A percentile compares a stretch with the other conserved stretches of the same genome.
Evolutionary conservation across 2,888 invertebrate genomes (phyloP).

Genomic region (Mimas tiliae): DNA sequence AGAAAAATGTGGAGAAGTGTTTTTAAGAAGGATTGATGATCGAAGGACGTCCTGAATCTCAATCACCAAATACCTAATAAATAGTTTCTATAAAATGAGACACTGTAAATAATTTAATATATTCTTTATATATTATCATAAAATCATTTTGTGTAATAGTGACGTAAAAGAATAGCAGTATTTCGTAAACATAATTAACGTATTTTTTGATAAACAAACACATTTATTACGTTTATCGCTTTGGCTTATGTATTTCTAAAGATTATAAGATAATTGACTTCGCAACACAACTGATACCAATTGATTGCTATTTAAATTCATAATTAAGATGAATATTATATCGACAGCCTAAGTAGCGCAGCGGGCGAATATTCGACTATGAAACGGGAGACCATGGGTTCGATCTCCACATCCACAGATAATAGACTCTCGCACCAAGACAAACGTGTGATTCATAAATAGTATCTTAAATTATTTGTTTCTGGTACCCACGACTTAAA

Average conservation of each 20-base stretch:
- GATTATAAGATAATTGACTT: background rate
- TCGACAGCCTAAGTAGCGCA: background rate
- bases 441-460: no score
- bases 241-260: background rate
- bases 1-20: slow-evolving; percentile 58
- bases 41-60: background rate
- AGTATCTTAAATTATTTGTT: no score
- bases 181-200: background rate
- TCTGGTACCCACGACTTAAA: no score
- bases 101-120: background rate
- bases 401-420: no score
- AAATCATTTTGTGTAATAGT: background rate
- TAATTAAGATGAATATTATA: background rate
- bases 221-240: background rate
- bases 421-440: no score
- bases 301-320: background rate
- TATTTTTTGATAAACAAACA: background rate
- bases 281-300: background rate
- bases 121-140: background rate
- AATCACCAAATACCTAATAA: background rate
- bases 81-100: background rate
- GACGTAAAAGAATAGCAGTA: background rate
- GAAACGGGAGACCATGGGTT: no score
- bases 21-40: background rate
- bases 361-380: background rate